Conservation (phyloP, 2,797 vertebrate genomes). For the Melanotaenia trifasciata region DNA sequence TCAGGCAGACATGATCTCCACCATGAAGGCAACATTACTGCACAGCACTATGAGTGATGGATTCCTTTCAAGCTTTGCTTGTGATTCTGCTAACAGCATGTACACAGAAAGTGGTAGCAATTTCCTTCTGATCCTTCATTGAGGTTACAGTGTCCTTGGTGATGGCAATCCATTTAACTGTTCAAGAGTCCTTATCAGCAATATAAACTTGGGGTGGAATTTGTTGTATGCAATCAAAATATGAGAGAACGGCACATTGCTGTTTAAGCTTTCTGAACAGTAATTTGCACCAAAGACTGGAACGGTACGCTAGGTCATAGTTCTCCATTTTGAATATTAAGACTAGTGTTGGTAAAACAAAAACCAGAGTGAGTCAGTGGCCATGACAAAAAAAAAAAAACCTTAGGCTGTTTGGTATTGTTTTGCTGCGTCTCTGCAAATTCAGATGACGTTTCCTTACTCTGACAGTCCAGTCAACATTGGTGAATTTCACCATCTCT, state of each 20-base stretch:
- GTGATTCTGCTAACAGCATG: slow-evolving; percentile 36
- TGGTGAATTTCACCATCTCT: slow-evolving; percentile 35
- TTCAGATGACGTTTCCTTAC: slow-evolving; percentile 25
- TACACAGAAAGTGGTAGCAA: slow-evolving; percentile 42
- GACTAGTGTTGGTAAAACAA: slow-evolving; percentile 28
- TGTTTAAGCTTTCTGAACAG: slow-evolving; percentile 33
- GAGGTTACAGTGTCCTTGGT: slow-evolving; percentile 69
- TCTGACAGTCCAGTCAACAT: slow-evolving; percentile 53
- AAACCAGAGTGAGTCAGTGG: slow-evolving; percentile 50
- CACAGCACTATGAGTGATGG: neutral
- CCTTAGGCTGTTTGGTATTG: slow-evolving; percentile 30
- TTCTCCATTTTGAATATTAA: slow-evolving; percentile 9
- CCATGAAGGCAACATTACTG: slow-evolving; percentile 8
- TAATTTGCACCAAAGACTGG: slow-evolving; percentile 20
- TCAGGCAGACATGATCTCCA: slow-evolving; percentile 10
- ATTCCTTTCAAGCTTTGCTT: slow-evolving; percentile 27
- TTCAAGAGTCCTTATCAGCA: slow-evolving; percentile 70
- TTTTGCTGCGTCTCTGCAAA: slow-evolving; percentile 48
- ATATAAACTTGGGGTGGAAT: slow-evolving; percentile 53
- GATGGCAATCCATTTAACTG: slow-evolving; percentile 69
- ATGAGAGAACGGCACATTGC: slow-evolving; percentile 34
- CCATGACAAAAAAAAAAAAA: slow-evolving; percentile 9
- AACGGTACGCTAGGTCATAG: slow-evolving; percentile 8
- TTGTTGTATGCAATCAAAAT: slow-evolving; percentile 56
- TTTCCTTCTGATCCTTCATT: slow-evolving; percentile 49